phyloP scores from a whole-genome alignment of 1,140 invertebrate genomes.

The Bombus consobrinus region DNA sequence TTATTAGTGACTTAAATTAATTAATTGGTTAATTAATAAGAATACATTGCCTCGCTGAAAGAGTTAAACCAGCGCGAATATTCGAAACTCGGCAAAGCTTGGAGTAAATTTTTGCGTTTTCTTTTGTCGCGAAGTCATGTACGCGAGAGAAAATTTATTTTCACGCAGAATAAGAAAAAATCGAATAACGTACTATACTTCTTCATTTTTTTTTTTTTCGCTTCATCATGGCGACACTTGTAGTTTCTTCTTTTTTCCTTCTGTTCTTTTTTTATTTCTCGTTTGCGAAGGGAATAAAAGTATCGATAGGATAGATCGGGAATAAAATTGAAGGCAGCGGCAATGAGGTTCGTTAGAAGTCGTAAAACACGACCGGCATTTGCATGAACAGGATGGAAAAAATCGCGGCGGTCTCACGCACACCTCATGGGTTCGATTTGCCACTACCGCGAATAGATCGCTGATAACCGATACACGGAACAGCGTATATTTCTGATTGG shows the following conservation, averaged over 20 bases:
- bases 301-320: slow-evolving; percentile 45
- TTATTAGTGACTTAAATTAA: neutral
- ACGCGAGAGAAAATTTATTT: neutral
- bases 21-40: neutral
- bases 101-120: neutral
- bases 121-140: too few relatives aligned
- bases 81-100: neutral
- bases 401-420: slow-evolving; percentile 32
- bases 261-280: neutral
- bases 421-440: slow-evolving; percentile 3
- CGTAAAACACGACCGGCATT: slow-evolving; percentile 49
- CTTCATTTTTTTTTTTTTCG: neutral
- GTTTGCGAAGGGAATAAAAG: neutral
- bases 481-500: slow-evolving; percentile 16
- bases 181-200: neutral
- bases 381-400: slow-evolving; percentile 34
- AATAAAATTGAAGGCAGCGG: slow-evolving; percentile 55
- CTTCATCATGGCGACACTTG: neutral
- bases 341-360: slow-evolving; percentile 53
- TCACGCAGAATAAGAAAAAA: neutral
- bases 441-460: slow-evolving; percentile 32
- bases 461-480: slow-evolving; percentile 60
- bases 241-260: neutral
- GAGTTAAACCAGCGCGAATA: too few relatives aligned
- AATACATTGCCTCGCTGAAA: neutral